These are phyloP conservation scores for Diorhabda sublineata DNA, from an alignment of 1,140 invertebrate genomes.

Conservation along the genomic window DNA sequence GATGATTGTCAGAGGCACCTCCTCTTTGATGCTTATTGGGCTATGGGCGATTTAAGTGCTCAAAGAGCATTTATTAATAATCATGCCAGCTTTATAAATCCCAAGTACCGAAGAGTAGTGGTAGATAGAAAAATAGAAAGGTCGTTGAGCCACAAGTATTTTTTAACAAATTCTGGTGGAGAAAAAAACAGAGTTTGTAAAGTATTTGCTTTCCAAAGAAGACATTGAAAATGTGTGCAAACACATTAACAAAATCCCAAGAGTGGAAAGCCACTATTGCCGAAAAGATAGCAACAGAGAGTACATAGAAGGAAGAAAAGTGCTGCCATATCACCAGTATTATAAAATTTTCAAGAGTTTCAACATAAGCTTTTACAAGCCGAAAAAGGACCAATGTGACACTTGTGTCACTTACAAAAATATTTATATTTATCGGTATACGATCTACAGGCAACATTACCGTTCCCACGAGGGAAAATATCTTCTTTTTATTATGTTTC, in stretches of 20 bases:
- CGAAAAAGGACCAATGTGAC: constrained; percentile 30
- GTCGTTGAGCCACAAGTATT: not conserved
- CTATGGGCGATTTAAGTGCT: not conserved
- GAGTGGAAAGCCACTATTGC: constrained; percentile 32
- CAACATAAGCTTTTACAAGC: constrained; percentile 8
- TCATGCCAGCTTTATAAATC: not conserved
- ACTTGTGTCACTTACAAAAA: constrained; percentile 25
- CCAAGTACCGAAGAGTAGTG: not conserved
- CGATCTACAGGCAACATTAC: constrained; percentile 35
- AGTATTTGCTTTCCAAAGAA: not conserved
- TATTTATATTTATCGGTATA: constrained; percentile 26
- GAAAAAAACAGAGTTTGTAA: too few species aligned
- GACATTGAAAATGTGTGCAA: not conserved
- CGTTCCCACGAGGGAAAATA: too few species aligned
- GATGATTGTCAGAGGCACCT: not conserved
- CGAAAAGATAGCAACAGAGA: constrained; percentile 24
- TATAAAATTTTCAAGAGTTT: too few species aligned
- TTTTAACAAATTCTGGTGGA: not conserved
- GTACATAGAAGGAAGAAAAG: constrained; percentile 24
- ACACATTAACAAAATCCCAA: constrained; percentile 30
- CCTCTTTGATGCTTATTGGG: not conserved
- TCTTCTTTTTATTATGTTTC: too few species aligned
- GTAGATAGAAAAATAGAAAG: not conserved
- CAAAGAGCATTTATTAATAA: not conserved
- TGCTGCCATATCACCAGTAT: too few species aligned